Conservation (phyloP, 2,888 invertebrate species). For the Pedicia rivosa region DNA sequence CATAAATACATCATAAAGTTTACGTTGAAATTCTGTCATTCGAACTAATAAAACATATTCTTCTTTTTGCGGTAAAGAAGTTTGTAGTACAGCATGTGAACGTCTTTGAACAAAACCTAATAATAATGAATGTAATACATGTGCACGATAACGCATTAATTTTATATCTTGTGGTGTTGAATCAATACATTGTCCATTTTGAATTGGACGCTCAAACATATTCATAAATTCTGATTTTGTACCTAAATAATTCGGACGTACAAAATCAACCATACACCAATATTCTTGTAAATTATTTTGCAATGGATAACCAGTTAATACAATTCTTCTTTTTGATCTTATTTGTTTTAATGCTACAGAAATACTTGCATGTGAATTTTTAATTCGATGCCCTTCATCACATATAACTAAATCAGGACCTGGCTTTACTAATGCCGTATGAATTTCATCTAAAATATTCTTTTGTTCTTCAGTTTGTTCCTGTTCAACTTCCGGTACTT, state of each 20-base stretch:
- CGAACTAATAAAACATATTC: constrained; percentile 85
- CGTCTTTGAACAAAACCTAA: constrained; percentile 94
- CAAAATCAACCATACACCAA: constrained; percentile 99
- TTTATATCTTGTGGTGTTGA: constrained; percentile 88
- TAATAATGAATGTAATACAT: constrained; percentile 84
- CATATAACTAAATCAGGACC: constrained; percentile 92
- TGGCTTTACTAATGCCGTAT: constrained; percentile 69
- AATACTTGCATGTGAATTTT: constrained; percentile 94
- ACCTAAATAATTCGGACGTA: constrained; percentile 91
- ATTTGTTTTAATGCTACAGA: constrained; percentile 91
- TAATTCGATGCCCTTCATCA: constrained; percentile 95
- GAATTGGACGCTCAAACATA: constrained; percentile 97
- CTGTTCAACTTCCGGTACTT: constrained; percentile 31
- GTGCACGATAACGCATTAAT: constrained; percentile 88
- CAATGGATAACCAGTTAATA: constrained; percentile 93
- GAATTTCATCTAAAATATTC: constrained; percentile 67
- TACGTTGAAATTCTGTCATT: constrained; percentile 81
- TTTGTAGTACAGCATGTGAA: constrained; percentile 82
- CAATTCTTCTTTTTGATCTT: constrained; percentile 82
- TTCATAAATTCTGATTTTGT: constrained; percentile 94
- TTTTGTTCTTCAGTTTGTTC: constrained; percentile 42
- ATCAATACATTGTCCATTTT: constrained; percentile 96
- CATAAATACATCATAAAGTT: constrained; percentile 86
- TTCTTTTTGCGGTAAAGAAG: constrained; percentile 84
- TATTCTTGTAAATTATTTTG: constrained; percentile 95